phyloP scores from a whole-genome alignment of 2,113 vertebrate species.

The Illadopsis cleaveri region DNA sequence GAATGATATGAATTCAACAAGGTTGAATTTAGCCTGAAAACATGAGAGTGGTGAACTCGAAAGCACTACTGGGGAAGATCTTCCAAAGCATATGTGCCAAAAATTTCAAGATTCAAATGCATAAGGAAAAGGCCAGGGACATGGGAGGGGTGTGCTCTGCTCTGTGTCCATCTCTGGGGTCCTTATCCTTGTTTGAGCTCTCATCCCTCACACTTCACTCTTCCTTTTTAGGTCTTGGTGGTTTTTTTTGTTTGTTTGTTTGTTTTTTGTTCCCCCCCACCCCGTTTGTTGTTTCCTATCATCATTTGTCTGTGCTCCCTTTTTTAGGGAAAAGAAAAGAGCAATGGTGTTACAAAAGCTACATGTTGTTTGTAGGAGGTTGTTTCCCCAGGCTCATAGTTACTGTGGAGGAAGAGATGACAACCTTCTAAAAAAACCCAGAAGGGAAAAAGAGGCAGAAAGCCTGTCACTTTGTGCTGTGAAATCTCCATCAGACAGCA shows the following conservation, averaged over 20 bases:
- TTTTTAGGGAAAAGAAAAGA: not conserved
- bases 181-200: not conserved
- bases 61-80: not conserved
- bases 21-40: slow-evolving; percentile 1
- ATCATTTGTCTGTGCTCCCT: not conserved
- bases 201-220: not conserved
- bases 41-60: not conserved
- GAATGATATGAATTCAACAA: not conserved
- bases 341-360: slow-evolving; percentile 25
- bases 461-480: slow-evolving; percentile 2
- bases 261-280: too few relatives aligned
- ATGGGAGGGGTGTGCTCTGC: not conserved
- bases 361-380: slow-evolving; percentile 25
- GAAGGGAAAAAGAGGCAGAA: not conserved
- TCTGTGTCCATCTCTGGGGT: not conserved
- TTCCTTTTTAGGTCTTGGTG: not conserved
- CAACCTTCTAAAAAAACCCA: slow-evolving; percentile 14
- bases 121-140: not conserved
- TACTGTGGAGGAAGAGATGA: slow-evolving; percentile 14
- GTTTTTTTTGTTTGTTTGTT: not conserved
- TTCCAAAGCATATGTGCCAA: not conserved
- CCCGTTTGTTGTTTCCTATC: not conserved
- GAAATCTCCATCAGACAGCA: not conserved
- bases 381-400: slow-evolving; percentile 35
- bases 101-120: not conserved